Evolutionary conservation across 2,113 vertebrate genomes (phyloP).

Genomic region (Rhynchomys soricoides): DNA sequence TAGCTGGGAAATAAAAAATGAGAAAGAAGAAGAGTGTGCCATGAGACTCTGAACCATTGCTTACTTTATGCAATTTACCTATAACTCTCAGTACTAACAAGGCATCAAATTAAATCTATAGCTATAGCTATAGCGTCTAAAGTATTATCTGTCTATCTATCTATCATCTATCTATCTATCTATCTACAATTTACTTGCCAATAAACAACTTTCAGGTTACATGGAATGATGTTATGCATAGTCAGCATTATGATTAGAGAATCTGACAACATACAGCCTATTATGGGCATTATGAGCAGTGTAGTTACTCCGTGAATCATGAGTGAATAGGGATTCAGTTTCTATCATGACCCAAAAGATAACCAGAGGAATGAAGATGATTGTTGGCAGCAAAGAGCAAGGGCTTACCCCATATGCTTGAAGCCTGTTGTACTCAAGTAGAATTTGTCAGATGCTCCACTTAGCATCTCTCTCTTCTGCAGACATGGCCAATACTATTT

Average conservation of each 20-base stretch:
- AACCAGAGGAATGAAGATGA: background rate
- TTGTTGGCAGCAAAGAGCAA: background rate
- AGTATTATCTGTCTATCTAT: background rate
- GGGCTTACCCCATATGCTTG: background rate
- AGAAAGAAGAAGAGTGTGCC: background rate
- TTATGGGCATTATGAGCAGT: background rate
- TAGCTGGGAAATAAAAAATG: background rate
- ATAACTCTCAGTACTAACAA: background rate
- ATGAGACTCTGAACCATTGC: background rate
- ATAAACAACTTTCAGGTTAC: background rate
- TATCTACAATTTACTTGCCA: background rate
- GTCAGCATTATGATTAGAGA: background rate
- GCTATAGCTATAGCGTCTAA: background rate
- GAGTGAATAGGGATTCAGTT: background rate
- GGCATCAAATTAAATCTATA: background rate
- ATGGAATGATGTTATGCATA: background rate
- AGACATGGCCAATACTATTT: background rate
- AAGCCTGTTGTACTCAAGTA: background rate
- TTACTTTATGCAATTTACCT: background rate
- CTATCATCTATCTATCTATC: background rate
- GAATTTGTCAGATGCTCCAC: background rate
- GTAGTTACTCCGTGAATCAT: background rate
- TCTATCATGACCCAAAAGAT: background rate
- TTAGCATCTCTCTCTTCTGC: background rate
- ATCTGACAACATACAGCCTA: background rate